Evolutionary conservation across 2,888 invertebrate species (phyloP).

Genomic region (Caenorhabditis doughertyi): DNA sequence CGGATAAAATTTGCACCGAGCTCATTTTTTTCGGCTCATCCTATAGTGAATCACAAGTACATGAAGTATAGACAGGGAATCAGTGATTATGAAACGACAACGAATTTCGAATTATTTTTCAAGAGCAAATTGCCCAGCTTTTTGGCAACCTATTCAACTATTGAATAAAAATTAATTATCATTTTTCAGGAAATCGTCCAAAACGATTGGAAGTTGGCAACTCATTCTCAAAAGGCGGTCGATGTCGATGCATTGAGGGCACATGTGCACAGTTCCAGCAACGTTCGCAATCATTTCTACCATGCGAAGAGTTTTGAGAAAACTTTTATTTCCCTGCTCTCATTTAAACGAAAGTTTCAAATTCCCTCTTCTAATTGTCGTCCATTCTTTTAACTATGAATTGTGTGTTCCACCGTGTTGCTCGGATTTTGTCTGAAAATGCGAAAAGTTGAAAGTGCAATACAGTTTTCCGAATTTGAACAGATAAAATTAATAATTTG

Average conservation of each 20-base stretch:
- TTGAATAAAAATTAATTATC: no score
- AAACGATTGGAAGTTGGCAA: conserved; percentile 54
- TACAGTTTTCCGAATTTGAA: no score
- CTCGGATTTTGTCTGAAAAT: conserved; percentile 4
- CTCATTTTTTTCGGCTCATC: no score
- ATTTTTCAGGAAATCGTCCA: conserved; percentile 40
- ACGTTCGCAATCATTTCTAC: conserved; percentile 52
- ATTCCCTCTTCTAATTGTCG: conserved; percentile 17
- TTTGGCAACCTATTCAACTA: no score
- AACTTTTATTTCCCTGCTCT: not conserved
- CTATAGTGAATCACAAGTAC: no score
- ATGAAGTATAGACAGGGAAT: no score
- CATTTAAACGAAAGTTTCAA: not conserved
- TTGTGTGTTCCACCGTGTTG: conserved; percentile 54
- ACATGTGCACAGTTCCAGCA: conserved; percentile 66
- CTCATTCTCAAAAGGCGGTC: conserved; percentile 52
- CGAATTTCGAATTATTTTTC: no score
- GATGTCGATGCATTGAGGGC: conserved; percentile 66
- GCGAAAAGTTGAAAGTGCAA: not conserved
- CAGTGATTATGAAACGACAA: no score
- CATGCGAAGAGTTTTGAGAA: conserved; percentile 69
- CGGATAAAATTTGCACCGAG: not conserved
- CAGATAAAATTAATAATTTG: no score
- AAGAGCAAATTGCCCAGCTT: no score
- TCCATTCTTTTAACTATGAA: conserved; percentile 19